Percentiles rank a stretch among this genome's conserved stretches.
phyloP scores from a whole-genome alignment of 2,888 invertebrate species.

The Limenitis camilla region DNA sequence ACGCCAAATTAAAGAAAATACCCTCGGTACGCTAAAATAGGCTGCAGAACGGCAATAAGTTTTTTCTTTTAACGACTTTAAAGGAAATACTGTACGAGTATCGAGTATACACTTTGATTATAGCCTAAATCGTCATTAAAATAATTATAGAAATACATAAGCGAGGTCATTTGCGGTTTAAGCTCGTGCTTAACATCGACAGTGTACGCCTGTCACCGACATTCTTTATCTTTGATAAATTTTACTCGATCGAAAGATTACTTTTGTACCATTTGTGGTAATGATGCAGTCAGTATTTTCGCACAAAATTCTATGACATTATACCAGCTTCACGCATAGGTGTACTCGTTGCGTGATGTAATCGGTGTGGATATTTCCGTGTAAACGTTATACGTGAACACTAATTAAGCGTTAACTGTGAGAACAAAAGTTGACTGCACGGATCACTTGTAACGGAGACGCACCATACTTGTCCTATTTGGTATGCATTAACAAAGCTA shows the following conservation, averaged over 20 bases:
- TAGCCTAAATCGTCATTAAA: slow-evolving; percentile 12
- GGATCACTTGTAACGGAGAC: slow-evolving; percentile 41
- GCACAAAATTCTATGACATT: background rate
- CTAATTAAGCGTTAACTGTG: slow-evolving; percentile 35
- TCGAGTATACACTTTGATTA: slow-evolving; percentile 12
- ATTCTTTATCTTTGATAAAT: slow-evolving; percentile 8
- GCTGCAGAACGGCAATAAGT: slow-evolving; percentile 31
- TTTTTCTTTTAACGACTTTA: slow-evolving; percentile 20
- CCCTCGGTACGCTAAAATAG: slow-evolving; percentile 44
- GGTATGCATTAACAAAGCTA: slow-evolving; percentile 53
- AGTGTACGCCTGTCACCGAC: slow-evolving; percentile 10
- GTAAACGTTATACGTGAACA: slow-evolving; percentile 16
- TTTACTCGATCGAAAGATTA: slow-evolving; percentile 1
- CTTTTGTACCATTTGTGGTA: background rate
- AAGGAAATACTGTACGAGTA: slow-evolving; percentile 7
- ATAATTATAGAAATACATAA: slow-evolving; percentile 10
- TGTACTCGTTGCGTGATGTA: background rate
- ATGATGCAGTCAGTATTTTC: no score
- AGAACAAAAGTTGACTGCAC: slow-evolving; percentile 42
- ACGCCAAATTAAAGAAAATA: slow-evolving; percentile 58
- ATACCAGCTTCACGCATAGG: background rate
- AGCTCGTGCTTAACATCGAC: slow-evolving; percentile 6
- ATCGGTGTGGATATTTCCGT: slow-evolving; percentile 11
- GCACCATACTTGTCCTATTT: slow-evolving; percentile 35
- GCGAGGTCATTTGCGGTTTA: slow-evolving; percentile 8